These are phyloP conservation scores for Mus spretus DNA, from an alignment of 2,797 vertebrate species.

Conservation along the genomic window DNA sequence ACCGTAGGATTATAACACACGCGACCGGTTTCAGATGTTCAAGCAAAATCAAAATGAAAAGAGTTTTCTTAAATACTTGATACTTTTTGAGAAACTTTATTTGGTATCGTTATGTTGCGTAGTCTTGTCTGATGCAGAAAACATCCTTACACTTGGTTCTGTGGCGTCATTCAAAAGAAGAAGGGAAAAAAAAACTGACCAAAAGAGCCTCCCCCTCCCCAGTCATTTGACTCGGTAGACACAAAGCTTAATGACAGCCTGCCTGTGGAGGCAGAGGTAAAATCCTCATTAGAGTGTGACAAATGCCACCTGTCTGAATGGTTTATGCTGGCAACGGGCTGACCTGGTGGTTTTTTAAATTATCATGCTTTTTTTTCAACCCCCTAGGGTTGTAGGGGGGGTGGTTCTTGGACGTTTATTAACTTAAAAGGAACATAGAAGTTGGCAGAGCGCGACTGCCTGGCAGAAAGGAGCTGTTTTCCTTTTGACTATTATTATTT, in stretches of 20 bases:
- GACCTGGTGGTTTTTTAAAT: slow-evolving; percentile 78
- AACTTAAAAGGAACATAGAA: slow-evolving; percentile 71
- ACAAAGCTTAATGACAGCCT: slow-evolving; percentile 70
- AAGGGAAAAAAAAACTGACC: slow-evolving; percentile 65
- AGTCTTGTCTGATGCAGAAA: slow-evolving; percentile 76
- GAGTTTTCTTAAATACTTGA: slow-evolving; percentile 75
- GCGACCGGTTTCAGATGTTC: slow-evolving; percentile 57
- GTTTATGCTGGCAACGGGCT: slow-evolving; percentile 72
- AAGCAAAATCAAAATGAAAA: slow-evolving; percentile 64
- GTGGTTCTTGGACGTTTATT: slow-evolving; percentile 72
- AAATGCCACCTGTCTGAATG: slow-evolving; percentile 77
- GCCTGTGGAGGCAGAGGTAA: slow-evolving; percentile 71
- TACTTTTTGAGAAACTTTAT: slow-evolving; percentile 77
- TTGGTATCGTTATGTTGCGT: slow-evolving; percentile 78
- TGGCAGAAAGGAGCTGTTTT: slow-evolving; percentile 63
- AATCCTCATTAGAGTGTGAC: slow-evolving; percentile 76
- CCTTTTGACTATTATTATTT: slow-evolving; percentile 76
- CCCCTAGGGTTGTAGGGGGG: slow-evolving; percentile 19
- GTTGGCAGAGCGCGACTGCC: slow-evolving; percentile 73
- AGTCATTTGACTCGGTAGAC: slow-evolving; percentile 52
- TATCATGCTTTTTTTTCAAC: not conserved
- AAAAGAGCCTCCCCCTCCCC: slow-evolving; percentile 72
- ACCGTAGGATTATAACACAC: not conserved
- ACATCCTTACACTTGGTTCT: slow-evolving; percentile 84
- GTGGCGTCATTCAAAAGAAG: slow-evolving; percentile 81